Percentiles rank a stretch among this genome's conserved stretches.
phyloP scores from a whole-genome alignment of 2,797 vertebrate genomes.

The Gastrophryne carolinensis region DNA sequence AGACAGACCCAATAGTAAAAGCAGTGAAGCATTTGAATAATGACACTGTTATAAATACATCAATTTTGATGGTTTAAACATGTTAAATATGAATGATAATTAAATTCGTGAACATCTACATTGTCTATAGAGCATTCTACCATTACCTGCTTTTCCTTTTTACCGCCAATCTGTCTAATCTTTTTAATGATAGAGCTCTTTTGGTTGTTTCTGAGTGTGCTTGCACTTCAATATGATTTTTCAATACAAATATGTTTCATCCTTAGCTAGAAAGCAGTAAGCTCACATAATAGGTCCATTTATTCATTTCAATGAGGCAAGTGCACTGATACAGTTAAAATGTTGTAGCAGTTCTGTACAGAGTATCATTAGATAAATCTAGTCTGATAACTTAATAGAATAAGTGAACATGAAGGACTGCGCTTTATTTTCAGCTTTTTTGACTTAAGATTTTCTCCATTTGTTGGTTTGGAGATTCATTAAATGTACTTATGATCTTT shows the following conservation, averaged over 20 bases:
- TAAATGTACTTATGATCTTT: background rate
- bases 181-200: background rate
- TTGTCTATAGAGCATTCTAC: constrained; percentile 2
- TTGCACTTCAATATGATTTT: no score
- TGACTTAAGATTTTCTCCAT: constrained; percentile 10
- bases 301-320: constrained; percentile 1
- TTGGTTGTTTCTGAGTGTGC: no score
- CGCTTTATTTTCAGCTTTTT: background rate
- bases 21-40: background rate
- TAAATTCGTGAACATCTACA: constrained; percentile 6
- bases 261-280: no score
- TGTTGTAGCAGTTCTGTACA: background rate
- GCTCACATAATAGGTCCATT: background rate
- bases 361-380: background rate
- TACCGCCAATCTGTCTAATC: background rate
- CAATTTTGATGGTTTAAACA: background rate
- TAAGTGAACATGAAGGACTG: constrained; percentile 9
- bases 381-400: background rate
- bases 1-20: no score
- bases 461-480: background rate
- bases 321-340: background rate
- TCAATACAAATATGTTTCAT: no score
- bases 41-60: background rate
- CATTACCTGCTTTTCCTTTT: background rate
- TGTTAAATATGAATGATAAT: background rate